Conservation (phyloP, 2,113 vertebrate species). For the Ageneiosus marmoratus region DNA sequence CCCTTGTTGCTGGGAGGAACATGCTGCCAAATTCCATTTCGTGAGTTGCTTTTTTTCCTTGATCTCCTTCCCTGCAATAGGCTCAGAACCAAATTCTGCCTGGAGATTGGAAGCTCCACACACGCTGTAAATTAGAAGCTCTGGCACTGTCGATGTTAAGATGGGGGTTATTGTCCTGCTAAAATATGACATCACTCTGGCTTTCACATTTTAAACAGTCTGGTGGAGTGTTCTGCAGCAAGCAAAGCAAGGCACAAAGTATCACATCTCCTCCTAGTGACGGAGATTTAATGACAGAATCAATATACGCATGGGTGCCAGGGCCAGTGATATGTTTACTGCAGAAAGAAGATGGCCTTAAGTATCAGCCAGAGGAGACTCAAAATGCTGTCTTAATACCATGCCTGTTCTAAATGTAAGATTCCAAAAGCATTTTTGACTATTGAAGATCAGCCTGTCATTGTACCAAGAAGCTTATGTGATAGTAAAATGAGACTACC, state of each 20-base stretch:
- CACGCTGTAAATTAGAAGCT: conserved; percentile 52
- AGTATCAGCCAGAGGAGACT: conserved; percentile 43
- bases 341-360: conserved; percentile 44
- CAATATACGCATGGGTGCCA: conserved; percentile 77
- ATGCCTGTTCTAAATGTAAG: conserved; percentile 28
- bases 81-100: conserved; percentile 51
- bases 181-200: conserved; percentile 60
- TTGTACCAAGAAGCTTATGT: conserved; percentile 6
- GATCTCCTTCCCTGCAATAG: conserved; percentile 30
- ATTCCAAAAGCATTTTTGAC: background rate
- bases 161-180: conserved; percentile 54
- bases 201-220: conserved; percentile 60
- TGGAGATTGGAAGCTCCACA: conserved; percentile 52
- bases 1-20: conserved; percentile 38
- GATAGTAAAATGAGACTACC: background rate
- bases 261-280: conserved; percentile 60
- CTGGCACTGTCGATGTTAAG: conserved; percentile 53
- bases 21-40: conserved; percentile 33
- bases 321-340: conserved; percentile 71
- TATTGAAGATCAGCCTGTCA: background rate
- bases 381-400: conserved; percentile 38
- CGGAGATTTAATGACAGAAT: conserved; percentile 78
- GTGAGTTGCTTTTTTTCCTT: conserved; percentile 24
- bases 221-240: conserved; percentile 62
- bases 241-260: conserved; percentile 59